These are phyloP conservation scores for Otolemur crassicaudatus DNA, from an alignment of 2,797 vertebrate genomes.

Conservation along the genomic window DNA sequence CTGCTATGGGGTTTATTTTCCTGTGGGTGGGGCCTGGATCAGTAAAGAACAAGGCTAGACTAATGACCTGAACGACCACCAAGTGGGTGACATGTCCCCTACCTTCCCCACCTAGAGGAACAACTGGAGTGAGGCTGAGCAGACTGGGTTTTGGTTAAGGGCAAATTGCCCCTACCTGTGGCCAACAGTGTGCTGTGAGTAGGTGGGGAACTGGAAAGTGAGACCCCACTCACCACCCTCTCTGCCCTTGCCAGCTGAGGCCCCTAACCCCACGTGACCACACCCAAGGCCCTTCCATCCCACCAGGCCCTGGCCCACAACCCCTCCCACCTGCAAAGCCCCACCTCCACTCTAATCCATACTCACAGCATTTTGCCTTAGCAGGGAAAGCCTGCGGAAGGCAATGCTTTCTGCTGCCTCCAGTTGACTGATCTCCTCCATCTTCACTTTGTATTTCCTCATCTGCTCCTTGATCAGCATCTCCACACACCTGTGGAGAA, in stretches of 20 bases:
- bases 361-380: slow-evolving; percentile 94
- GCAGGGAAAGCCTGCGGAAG: slow-evolving; percentile 94
- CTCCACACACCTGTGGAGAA: slow-evolving; percentile 93
- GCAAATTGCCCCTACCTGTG: not conserved
- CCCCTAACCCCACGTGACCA: not conserved
- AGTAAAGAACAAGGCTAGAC: not conserved
- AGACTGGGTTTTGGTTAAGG: not conserved
- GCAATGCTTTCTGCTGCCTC: slow-evolving; percentile 95
- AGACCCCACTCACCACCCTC: too few species aligned
- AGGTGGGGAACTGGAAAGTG: not conserved
- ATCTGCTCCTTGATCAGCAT: slow-evolving; percentile 98
- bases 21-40: not conserved
- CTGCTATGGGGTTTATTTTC: not conserved
- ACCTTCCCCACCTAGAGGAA: not conserved
- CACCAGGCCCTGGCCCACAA: too few species aligned
- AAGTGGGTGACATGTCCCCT: not conserved
- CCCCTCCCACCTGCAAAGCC: not conserved
- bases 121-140: not conserved
- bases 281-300: too few species aligned
- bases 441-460: slow-evolving; percentile 95
- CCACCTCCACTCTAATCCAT: not conserved
- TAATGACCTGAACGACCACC: not conserved
- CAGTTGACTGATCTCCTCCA: slow-evolving; percentile 97
- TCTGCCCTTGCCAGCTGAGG: too few species aligned
- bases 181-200: not conserved